Evolutionary conservation across 2,888 invertebrate genomes (phyloP).

Genomic region (Drosophila diplacantha): DNA sequence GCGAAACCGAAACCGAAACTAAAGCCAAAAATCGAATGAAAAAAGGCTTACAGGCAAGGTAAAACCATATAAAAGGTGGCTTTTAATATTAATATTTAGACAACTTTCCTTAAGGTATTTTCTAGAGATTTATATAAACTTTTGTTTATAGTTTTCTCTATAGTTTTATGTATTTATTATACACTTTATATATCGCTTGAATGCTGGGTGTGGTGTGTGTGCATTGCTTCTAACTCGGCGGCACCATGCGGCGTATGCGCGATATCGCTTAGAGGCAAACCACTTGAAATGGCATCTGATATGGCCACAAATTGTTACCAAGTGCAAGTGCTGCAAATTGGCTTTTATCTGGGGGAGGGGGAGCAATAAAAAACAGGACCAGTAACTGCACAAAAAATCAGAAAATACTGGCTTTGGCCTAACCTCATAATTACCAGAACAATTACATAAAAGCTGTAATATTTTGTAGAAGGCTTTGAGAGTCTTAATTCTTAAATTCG

Average conservation of each 20-base stretch:
- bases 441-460: not conserved
- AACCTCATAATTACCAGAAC: not conserved
- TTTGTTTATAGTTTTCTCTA: not conserved
- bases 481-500: not conserved
- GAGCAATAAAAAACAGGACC: not conserved
- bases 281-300: conserved; percentile 32
- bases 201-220: conserved; percentile 3
- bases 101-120: conserved; percentile 2
- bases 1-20: conserved; percentile 12
- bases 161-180: not conserved
- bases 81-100: not conserved
- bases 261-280: conserved; percentile 22
- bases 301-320: conserved; percentile 24
- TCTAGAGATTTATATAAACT: not conserved
- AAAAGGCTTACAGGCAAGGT: conserved; percentile 9
- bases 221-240: conserved; percentile 10
- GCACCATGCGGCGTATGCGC: conserved; percentile 19
- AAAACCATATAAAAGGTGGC: conserved; percentile 10
- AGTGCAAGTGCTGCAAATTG: conserved; percentile 27
- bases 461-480: not conserved
- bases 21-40: conserved; percentile 4
- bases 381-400: not conserved
- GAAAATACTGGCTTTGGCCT: not conserved
- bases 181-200: not conserved
- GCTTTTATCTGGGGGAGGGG: conserved; percentile 16